These are phyloP conservation scores for Anoura caudifer DNA, from an alignment of 2,113 vertebrate genomes.

Conservation along the genomic window DNA sequence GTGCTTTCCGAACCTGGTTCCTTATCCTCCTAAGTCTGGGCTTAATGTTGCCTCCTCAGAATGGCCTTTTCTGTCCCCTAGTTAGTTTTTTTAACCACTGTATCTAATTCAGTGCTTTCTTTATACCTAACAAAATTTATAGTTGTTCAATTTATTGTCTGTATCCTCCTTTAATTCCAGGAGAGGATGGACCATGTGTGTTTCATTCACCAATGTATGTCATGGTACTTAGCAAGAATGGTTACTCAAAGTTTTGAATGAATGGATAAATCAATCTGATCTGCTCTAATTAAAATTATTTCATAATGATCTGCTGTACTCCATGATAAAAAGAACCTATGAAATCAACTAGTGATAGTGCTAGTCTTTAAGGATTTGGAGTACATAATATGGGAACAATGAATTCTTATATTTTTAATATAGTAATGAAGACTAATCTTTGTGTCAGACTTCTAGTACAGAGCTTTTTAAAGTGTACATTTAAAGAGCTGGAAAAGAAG, in stretches of 20 bases:
- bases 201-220: conserved; percentile 6
- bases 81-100: not conserved
- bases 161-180: not conserved
- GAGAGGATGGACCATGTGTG: not conserved
- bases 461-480: not conserved
- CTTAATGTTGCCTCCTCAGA: not conserved
- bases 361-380: not conserved
- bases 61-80: not conserved
- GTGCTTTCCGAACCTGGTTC: not conserved
- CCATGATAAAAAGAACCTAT: not conserved
- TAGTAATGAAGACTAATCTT: not conserved
- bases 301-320: not conserved
- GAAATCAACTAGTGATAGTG: not conserved
- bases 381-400: not conserved
- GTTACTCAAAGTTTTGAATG: not conserved
- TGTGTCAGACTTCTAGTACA: not conserved
- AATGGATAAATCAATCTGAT: not conserved
- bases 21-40: not conserved
- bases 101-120: not conserved
- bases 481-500: not conserved
- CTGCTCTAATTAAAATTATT: not conserved
- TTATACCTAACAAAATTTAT: not conserved
- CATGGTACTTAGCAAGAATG: not conserved
- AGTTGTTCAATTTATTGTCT: conserved; percentile 2
- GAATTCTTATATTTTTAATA: not conserved